Conservation (phyloP, 2,797 vertebrate genomes). For the Danio tinwini region DNA sequence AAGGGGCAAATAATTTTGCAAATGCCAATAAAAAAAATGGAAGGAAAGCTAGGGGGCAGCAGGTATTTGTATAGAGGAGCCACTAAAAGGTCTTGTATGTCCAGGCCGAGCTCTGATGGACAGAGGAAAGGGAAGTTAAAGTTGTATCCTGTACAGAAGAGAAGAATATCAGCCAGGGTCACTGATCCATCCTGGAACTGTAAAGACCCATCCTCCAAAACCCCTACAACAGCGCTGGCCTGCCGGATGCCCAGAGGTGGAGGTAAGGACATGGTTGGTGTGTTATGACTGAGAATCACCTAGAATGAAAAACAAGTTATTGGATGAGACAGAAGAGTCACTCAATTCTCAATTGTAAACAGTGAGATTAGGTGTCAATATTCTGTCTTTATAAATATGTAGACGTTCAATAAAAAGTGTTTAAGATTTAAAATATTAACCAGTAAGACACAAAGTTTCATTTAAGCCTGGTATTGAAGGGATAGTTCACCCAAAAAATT, state of each 20-base stretch:
- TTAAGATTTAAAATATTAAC: background rate
- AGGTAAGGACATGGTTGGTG: slow-evolving; percentile 60
- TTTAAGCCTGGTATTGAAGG: background rate
- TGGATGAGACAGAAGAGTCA: background rate
- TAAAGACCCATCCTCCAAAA: slow-evolving; percentile 67
- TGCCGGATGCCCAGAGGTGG: slow-evolving; percentile 70
- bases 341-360: background rate
- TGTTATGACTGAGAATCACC: slow-evolving; percentile 78
- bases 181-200: slow-evolving; percentile 72
- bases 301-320: slow-evolving; percentile 38
- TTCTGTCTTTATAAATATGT: background rate
- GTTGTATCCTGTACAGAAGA: slow-evolving; percentile 84
- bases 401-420: background rate
- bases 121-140: slow-evolving; percentile 77
- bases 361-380: background rate
- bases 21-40: slow-evolving; percentile 79
- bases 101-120: slow-evolving; percentile 63
- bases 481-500: background rate
- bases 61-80: slow-evolving; percentile 76
- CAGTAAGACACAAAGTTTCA: background rate
- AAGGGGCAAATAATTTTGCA: slow-evolving; percentile 81
- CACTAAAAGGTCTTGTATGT: slow-evolving; percentile 68
- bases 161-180: slow-evolving; percentile 69
- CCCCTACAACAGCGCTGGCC: slow-evolving; percentile 59
- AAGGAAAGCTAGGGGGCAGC: slow-evolving; percentile 75